phyloP scores from a whole-genome alignment of 1,140 invertebrate genomes.

The Aphis craccivora region DNA sequence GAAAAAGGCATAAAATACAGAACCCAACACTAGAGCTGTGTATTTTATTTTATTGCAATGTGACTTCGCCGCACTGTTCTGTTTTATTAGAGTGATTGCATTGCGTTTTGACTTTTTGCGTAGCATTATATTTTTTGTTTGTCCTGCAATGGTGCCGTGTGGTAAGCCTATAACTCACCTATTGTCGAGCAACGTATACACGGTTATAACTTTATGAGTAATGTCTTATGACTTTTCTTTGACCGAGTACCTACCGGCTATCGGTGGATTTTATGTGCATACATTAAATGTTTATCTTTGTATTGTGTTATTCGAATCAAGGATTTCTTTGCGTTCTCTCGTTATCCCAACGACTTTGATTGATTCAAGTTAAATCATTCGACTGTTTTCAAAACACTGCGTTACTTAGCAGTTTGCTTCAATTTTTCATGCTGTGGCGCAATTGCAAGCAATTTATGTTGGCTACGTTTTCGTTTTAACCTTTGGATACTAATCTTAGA shows the following conservation, averaged over 20 bases:
- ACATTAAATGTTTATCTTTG: neutral
- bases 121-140: neutral
- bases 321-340: neutral
- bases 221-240: neutral
- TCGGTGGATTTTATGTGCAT: neutral
- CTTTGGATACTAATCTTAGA: neutral
- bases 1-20: neutral
- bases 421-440: neutral
- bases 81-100: neutral
- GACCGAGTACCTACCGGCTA: neutral
- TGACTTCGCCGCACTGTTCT: neutral
- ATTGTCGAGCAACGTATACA: neutral
- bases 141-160: neutral
- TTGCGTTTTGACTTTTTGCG: neutral
- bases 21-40: neutral
- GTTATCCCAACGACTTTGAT: neutral
- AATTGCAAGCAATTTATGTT: neutral
- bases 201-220: neutral
- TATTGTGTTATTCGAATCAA: neutral
- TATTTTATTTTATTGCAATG: neutral
- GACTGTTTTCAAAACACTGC: neutral
- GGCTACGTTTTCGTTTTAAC: neutral
- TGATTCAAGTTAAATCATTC: neutral
- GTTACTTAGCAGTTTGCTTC: neutral
- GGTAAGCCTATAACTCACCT: neutral